These are phyloP conservation scores for Astyanax mexicanus DNA, from an alignment of 2,797 vertebrate species.

Conservation along the genomic window DNA sequence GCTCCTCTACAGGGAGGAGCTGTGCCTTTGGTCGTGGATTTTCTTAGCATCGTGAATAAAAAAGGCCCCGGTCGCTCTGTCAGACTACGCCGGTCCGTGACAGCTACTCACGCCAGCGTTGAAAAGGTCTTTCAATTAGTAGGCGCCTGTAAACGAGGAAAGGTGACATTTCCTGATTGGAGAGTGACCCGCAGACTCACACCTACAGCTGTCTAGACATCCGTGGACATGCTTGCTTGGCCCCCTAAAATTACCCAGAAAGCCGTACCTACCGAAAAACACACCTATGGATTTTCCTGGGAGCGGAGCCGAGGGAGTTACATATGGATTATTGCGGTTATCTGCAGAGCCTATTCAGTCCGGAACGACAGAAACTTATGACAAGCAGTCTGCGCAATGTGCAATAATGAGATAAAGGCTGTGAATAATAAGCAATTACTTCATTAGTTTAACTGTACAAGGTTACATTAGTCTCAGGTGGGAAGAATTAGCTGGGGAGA, in stretches of 20 bases:
- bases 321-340: background rate
- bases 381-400: conserved; percentile 25
- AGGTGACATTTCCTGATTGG: conserved; percentile 28
- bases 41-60: conserved; percentile 24
- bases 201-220: conserved; percentile 42
- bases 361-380: conserved; percentile 30
- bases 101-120: background rate
- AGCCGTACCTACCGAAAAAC: conserved; percentile 21
- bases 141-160: conserved; percentile 27
- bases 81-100: background rate
- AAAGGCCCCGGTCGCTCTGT: conserved; percentile 15
- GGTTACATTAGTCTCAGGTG: conserved; percentile 47
- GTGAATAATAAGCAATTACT: conserved; percentile 12
- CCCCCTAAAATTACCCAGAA: conserved; percentile 13
- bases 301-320: conserved; percentile 2
- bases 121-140: conserved; percentile 44
- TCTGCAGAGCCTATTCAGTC: background rate
- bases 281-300: conserved; percentile 14
- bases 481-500: conserved; percentile 29
- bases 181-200: conserved; percentile 41
- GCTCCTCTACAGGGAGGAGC: conserved; percentile 20
- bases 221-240: background rate
- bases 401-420: conserved; percentile 45
- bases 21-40: conserved; percentile 44
- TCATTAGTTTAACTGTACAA: conserved; percentile 35